Percentiles rank a stretch among this genome's conserved stretches.
These are phyloP conservation scores for Ahaetulla prasina DNA, from an alignment of 2,113 vertebrate species.

Conservation along the genomic window DNA sequence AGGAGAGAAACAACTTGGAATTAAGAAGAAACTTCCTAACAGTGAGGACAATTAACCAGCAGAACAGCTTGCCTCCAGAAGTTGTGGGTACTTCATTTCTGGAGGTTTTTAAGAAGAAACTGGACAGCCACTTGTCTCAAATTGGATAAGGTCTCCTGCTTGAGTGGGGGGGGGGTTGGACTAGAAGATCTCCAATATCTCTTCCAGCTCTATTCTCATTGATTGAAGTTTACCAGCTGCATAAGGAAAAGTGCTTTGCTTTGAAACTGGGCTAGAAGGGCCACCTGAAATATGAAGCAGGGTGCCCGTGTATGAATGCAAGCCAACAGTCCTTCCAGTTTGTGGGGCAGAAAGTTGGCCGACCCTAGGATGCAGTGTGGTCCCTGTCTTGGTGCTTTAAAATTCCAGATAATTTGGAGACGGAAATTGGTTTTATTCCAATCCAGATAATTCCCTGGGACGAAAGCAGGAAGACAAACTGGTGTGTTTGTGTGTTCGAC, in stretches of 20 bases:
- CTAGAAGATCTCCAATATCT: too few species aligned
- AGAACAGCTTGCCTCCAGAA: too few species aligned
- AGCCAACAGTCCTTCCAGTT: background rate
- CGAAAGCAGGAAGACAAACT: background rate
- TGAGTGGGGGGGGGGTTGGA: too few species aligned
- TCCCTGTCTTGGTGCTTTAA: background rate
- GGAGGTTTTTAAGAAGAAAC: too few species aligned
- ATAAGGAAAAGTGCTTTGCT: background rate
- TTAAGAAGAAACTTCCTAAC: too few species aligned
- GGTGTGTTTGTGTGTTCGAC: background rate
- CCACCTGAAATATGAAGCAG: background rate
- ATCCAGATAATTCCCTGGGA: background rate
- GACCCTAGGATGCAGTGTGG: too few species aligned
- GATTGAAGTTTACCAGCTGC: background rate
- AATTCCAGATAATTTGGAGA: background rate
- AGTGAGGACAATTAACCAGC: too few species aligned
- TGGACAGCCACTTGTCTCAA: too few species aligned
- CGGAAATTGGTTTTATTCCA: background rate
- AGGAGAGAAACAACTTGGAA: too few species aligned
- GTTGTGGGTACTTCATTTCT: too few species aligned
- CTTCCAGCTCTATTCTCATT: too few species aligned
- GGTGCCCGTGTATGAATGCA: background rate
- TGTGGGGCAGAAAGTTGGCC: background rate
- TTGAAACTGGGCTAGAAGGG: background rate
- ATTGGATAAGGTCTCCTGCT: too few species aligned